Evolutionary conservation across 2,888 invertebrate species (phyloP), one percentile per base, ranked within the genome.

Genomic region (Ichneumon xanthorius): DNA sequence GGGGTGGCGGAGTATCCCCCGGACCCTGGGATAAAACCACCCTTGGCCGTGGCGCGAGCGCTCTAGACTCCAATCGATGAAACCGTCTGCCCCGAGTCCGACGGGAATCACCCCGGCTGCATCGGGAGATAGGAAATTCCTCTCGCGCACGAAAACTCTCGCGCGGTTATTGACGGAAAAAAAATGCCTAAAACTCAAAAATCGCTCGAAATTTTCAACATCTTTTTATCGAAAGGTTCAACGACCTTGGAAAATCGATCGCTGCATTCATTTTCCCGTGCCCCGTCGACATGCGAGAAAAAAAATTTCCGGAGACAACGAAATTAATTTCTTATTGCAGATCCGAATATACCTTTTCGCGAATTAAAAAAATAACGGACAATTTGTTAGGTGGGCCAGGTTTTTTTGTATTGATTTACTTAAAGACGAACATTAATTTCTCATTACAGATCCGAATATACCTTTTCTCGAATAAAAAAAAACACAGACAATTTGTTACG

Each of bases 41-140:
- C 90, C 84, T 81, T 75, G 75, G 80, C 84, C 83, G 75, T 88
- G 86, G 86, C 77, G 80, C 84, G 75, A 78, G 81, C 77, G 77
- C 84, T 48, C 68, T 71, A 80, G 84, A 84, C 80, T 81, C 87
- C 89, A 91, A 91, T 91, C 91, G 91, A 91, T 91, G 91, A 89
- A 90, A 90, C 90, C 89, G 91, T 91, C 91, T 91, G 90, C 90
- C 85, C 81, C 87, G 75, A 80, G 86, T 86, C 87, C 87, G 70
- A 86, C 87, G 87, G 85, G 87, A 88, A 88, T 86, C 87, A 85
- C 88, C 82, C 45, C 14, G 61, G 40, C 68, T 65, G 50, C 67
- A 65, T 68, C 76, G 67, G 58, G 26, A 58, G 67, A 70, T 78
- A 78, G 80, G 75, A 72, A 81, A 67, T 22, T 50, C 26, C 16